A percentile compares a stretch with the other conserved stretches of the same genome.
These are phyloP conservation scores for Saiga tatarica DNA, from an alignment of 2,113 vertebrate species.

Conservation along the genomic window DNA sequence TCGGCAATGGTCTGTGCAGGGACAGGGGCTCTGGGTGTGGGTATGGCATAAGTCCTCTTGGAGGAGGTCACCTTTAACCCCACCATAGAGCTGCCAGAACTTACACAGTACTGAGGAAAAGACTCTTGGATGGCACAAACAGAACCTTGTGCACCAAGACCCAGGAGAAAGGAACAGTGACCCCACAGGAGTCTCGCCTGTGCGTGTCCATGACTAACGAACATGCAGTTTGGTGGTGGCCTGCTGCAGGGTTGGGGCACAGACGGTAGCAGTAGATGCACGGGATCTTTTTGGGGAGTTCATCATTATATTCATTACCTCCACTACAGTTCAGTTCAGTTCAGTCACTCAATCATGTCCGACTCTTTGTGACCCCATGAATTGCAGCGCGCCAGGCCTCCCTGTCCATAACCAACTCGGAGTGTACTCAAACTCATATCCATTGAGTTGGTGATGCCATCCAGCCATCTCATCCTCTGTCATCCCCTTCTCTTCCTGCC, in stretches of 20 bases:
- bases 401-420: no score
- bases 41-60: neutral
- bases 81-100: neutral
- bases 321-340: neutral
- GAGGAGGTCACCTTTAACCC: neutral
- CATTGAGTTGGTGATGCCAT: no score
- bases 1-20: rapidly evolving
- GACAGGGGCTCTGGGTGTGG: neutral
- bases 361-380: no score
- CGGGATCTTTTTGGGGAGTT: neutral
- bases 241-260: neutral
- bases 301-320: neutral
- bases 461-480: no score
- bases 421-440: no score
- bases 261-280: neutral
- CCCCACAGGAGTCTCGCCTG: neutral
- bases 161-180: neutral
- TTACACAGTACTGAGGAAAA: neutral
- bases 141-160: neutral
- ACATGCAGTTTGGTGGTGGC: neutral
- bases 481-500: no score
- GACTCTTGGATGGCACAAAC: neutral
- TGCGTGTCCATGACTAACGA: rapidly evolving
- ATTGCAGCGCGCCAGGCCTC: no score
- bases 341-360: no score